phyloP scores from a whole-genome alignment of 2,113 vertebrate species.

The Zeus faber region DNA sequence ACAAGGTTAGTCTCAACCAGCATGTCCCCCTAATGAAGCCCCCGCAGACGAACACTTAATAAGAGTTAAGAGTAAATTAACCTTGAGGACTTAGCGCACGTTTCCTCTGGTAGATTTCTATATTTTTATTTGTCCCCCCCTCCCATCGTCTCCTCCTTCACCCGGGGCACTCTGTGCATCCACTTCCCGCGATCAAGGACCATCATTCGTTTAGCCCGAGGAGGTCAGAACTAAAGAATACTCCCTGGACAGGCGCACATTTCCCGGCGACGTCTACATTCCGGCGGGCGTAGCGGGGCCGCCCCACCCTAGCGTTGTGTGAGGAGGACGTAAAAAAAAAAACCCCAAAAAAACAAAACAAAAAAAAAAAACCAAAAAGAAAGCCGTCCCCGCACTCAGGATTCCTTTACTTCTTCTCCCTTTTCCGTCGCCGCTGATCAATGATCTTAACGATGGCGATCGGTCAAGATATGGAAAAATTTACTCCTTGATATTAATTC shows the following conservation, averaged over 20 bases:
- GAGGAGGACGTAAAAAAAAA: no score
- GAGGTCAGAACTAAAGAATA: conserved; percentile 63
- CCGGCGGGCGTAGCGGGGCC: no score
- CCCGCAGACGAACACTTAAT: conserved; percentile 77
- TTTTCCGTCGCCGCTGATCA: conserved; percentile 54
- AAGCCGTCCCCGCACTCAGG: conserved; percentile 23
- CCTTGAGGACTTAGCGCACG: conserved; percentile 73
- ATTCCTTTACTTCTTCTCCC: conserved; percentile 24
- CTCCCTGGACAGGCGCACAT: conserved; percentile 62
- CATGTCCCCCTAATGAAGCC: conserved; percentile 79
- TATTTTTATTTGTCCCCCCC: conserved; percentile 25
- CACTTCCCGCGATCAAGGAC: conserved; percentile 70
- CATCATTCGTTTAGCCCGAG: conserved; percentile 60
- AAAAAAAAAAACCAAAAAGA: conserved; percentile 53
- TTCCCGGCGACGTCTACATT: conserved; percentile 54
- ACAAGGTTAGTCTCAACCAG: conserved; percentile 76
- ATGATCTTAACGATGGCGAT: conserved; percentile 67
- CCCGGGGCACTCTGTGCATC: conserved; percentile 48
- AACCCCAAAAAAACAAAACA: no score
- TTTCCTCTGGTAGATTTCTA: conserved; percentile 26
- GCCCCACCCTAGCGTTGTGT: no score
- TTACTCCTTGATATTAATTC: conserved; percentile 73
- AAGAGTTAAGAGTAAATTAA: conserved; percentile 84
- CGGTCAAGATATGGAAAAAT: conserved; percentile 71
- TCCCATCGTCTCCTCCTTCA: no score